Percentiles rank a stretch among this genome's conserved stretches.
Conservation (phyloP, 2,113 vertebrate species). For the Recurvirostra avosetta region DNA sequence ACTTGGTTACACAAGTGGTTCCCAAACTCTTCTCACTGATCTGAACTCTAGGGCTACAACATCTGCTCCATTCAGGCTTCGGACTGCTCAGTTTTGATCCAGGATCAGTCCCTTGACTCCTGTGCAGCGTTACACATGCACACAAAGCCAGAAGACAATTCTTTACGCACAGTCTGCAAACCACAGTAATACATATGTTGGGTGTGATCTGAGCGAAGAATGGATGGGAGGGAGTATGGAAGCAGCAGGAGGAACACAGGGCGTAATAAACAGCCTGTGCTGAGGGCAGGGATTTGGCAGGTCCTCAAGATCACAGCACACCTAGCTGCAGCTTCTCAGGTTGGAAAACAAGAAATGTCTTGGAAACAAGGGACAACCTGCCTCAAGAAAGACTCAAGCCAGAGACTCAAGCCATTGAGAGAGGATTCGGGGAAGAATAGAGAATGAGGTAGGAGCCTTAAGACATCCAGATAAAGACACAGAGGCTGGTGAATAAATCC, state of each 20-base stretch:
- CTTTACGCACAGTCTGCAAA: neutral
- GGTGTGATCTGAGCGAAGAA: neutral
- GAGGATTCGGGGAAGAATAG: neutral
- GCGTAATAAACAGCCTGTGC: neutral
- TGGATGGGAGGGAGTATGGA: neutral
- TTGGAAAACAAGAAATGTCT: neutral
- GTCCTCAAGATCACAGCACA: neutral
- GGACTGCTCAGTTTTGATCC: neutral
- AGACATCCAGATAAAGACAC: neutral
- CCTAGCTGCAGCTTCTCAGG: neutral
- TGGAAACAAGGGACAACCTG: neutral
- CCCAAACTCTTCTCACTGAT: neutral
- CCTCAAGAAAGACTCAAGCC: neutral
- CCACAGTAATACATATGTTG: accelerated
- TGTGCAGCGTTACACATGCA: neutral
- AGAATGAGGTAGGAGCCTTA: neutral
- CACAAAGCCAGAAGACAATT: neutral
- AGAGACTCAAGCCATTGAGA: neutral
- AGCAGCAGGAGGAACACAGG: neutral
- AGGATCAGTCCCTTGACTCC: neutral
- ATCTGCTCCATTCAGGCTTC: neutral
- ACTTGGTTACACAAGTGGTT: neutral
- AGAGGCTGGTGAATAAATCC: neutral
- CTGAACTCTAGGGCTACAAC: neutral
- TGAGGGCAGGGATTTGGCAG: neutral